Percentiles rank a stretch among this genome's conserved stretches.
Conservation (phyloP, 1,140 invertebrate genomes). For the Atopsyche davidsoni region DNA sequence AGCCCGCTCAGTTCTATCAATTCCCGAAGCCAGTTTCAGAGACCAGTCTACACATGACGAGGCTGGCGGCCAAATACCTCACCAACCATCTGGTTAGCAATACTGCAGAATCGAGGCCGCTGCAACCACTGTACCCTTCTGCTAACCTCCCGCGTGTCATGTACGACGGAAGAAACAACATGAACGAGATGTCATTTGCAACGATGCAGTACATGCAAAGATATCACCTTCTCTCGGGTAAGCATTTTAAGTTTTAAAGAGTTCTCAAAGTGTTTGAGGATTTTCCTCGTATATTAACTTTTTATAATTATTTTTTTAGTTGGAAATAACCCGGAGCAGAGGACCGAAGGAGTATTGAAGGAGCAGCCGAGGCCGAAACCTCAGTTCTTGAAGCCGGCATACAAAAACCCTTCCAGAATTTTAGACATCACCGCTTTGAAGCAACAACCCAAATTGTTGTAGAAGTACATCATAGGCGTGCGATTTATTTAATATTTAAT, state of each 20-base stretch:
- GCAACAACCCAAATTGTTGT: slow-evolving; percentile 58
- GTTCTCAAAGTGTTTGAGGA: slow-evolving; percentile 15
- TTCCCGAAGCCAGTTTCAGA: slow-evolving; percentile 40
- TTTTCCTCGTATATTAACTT: slow-evolving; percentile 22
- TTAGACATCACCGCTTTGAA: slow-evolving; percentile 59
- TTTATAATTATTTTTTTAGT: background rate
- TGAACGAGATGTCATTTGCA: slow-evolving; percentile 56
- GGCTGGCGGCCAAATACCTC: slow-evolving; percentile 60
- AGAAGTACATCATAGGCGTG: slow-evolving; percentile 27
- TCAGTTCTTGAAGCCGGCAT: slow-evolving; percentile 27
- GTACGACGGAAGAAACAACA: slow-evolving; percentile 22
- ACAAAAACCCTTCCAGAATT: slow-evolving; percentile 49
- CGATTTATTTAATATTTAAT: slow-evolving; percentile 3
- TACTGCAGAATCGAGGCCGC: too few relatives aligned
- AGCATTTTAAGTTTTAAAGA: background rate
- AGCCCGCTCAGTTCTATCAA: slow-evolving; percentile 33
- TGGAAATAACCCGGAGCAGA: too few relatives aligned
- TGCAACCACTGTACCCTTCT: too few relatives aligned
- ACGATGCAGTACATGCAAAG: slow-evolving; percentile 61
- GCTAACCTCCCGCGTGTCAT: too few relatives aligned
- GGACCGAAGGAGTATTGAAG: slow-evolving; percentile 1
- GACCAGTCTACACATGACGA: slow-evolving; percentile 57
- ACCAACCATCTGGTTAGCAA: slow-evolving; percentile 29
- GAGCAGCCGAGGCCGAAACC: background rate
- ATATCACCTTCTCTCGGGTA: slow-evolving; percentile 53